Evolutionary conservation across 2,797 vertebrate species (phyloP), one percentile per base, ranked within the genome.

Genomic region (Megaceryle alcyon): DNA sequence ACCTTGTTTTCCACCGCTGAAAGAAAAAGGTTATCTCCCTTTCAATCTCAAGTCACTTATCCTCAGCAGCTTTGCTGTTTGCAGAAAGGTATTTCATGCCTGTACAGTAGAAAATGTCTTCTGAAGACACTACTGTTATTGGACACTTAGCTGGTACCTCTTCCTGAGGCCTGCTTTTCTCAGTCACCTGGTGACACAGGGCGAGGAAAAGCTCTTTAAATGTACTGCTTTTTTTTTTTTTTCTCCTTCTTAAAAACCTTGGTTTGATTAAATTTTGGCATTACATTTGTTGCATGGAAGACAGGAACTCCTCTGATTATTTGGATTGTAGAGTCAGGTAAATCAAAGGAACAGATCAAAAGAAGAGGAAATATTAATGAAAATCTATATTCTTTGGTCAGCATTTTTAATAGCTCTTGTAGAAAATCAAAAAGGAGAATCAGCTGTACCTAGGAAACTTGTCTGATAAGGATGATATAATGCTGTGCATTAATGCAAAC

Each of bases 391-490:
- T 90, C 93, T 96, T 84, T 93, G 90, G 94, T 97, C 95, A 97
- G 96, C 95, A 94, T 95, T 96, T 96, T 95, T 94, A 96, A 94
- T 96, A 88, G 93, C 86, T 93, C 91, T 96, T 77, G 83, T 88
- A 92, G 96, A 94, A 96, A 96, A 97, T 96, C 91, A 96, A 97
- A 96, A 95, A 88, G 86, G 90, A 92, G 88, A 94, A 95, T 96
- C 91, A 95, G 95, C 94, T 96, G 95, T 92, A 94, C 70, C 82
- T 95, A 33, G 23, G 88, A 90, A 96, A 64, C 89, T 96, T 96
- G 96, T 94, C 95, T 96, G 94, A 94, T 96, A 96, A 96, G 95
- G 90, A 94, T 96, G 96, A 96, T 94, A 96, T 96, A 97, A 94
- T 95, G 91, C 70, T 70, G 56, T 41, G 53, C 81, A 73, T 94